Conservation (phyloP, 1,140 invertebrate genomes). For the Yoshiicerus persimilis region DNA sequence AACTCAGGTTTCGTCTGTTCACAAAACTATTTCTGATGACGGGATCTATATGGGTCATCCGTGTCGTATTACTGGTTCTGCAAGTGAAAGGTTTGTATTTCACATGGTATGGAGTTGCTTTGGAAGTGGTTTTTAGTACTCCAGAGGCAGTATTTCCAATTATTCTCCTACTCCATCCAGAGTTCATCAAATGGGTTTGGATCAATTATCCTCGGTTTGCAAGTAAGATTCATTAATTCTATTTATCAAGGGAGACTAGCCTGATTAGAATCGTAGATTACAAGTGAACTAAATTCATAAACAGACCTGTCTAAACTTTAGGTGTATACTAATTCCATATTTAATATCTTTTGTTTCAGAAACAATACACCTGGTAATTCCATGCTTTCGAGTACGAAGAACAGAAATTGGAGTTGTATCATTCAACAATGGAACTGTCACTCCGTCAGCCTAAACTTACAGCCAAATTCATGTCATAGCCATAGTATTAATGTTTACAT, state of each 20-base stretch:
- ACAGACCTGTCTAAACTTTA: neutral
- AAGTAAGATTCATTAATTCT: neutral
- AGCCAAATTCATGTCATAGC: too few species aligned
- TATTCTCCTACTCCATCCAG: slow-evolving; percentile 12
- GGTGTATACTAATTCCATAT: neutral
- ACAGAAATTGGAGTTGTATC: neutral
- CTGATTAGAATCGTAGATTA: neutral
- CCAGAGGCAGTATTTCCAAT: slow-evolving; percentile 23
- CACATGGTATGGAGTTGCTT: slow-evolving; percentile 21
- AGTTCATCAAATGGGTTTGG: slow-evolving; percentile 13
- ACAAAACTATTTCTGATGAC: slow-evolving; percentile 25
- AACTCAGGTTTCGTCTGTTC: slow-evolving; percentile 12
- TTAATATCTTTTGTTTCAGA: neutral
- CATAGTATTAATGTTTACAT: too few species aligned
- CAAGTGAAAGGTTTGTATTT: slow-evolving; percentile 21
- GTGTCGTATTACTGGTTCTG: neutral
- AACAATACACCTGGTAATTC: neutral
- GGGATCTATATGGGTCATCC: slow-evolving; percentile 27
- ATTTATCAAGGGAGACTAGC: too few species aligned
- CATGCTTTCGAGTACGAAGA: neutral
- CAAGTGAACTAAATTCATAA: neutral
- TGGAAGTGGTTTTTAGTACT: slow-evolving; percentile 30
- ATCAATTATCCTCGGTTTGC: neutral
- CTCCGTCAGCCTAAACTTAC: neutral
- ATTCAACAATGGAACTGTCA: neutral